Evolutionary conservation across 2,113 vertebrate genomes (phyloP), one percentile per base, ranked within the genome.

Genomic region (Sclerurus mexicanus): DNA sequence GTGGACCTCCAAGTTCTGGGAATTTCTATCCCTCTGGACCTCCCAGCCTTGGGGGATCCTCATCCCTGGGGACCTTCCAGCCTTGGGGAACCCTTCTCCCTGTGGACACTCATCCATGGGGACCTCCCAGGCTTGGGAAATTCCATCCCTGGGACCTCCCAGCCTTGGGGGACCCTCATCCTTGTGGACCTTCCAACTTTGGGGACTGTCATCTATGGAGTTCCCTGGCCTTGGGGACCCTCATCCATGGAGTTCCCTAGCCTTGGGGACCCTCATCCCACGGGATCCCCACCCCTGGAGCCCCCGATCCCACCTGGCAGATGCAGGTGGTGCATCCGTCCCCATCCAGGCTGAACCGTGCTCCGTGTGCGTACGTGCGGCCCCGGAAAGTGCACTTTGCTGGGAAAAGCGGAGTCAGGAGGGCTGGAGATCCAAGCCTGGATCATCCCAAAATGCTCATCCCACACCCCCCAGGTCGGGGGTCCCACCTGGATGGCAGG

Each of bases 241-340:
- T 52, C 22, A 40, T 40, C 40, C n/a, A n/a, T n/a, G n/a, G n/a
- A n/a, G 23, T 25, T 50, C 24, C 49, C 24, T 15, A 22, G 8
- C 46, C 46, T 22, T 10, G 46, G 46, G 21, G 19, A 12, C 47
- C 50, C 25, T 28, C 50, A 52, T 27, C 14, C 50, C 50, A 27
- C 14, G 24, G 50, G 27, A 53, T 53, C 16, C 28, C 52, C 17
- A 11, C 7, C 28, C 60, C 39, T 30, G 60, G 62, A 28, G 14
- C 22, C 22, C 47, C 22, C 47, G 22, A 12, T 55, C 87, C 31
- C 95, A 98, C 98, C 98, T 93, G 96, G 94, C 98, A 98, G 80
- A 97, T 7, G 15, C 98, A 98, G 76, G 88, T 98, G 83, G 98
- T 98, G 28, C 98, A 98, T 24, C 98, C 94, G 0, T 98, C 97